A percentile compares a stretch with the other conserved stretches of the same genome.
phyloP scores from a whole-genome alignment of 1,140 invertebrate genomes.

The Macrosteles quadrilineatus region DNA sequence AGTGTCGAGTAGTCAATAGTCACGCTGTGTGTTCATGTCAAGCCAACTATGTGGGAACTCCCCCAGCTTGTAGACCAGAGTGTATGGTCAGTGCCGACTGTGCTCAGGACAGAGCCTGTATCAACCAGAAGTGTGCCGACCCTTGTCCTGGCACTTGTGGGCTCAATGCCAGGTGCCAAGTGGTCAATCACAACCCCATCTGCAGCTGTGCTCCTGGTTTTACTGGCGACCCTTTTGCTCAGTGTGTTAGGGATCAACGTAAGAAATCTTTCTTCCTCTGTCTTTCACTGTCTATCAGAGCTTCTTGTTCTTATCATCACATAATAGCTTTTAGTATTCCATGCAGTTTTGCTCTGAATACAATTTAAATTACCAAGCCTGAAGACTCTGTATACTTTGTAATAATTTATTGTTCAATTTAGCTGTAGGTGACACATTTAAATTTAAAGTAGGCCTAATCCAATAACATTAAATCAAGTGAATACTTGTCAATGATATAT shows the following conservation, averaged over 20 bases:
- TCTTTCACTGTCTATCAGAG: conserved; percentile 4
- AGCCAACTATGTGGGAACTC: conserved; percentile 66
- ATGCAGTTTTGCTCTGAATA: no score
- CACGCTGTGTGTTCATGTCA: conserved; percentile 75
- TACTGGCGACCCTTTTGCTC: conserved; percentile 77
- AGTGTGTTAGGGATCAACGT: conserved; percentile 61
- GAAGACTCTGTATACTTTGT: no score
- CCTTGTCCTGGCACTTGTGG: conserved; percentile 73
- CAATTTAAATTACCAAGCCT: no score
- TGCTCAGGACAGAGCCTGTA: conserved; percentile 63
- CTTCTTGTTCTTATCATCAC: no score
- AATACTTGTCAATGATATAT: no score
- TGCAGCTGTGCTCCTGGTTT: conserved; percentile 69
- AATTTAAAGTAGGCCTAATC: no score
- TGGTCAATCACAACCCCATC: conserved; percentile 70
- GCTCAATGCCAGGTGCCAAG: conserved; percentile 68
- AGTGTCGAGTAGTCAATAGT: conserved; percentile 63
- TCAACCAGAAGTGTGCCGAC: conserved; percentile 68
- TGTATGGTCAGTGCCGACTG: conserved; percentile 74
- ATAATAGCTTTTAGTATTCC: no score
- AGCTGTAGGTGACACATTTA: no score
- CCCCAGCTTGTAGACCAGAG: conserved; percentile 75
- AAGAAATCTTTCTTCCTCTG: conserved; percentile 47
- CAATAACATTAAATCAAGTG: no score
- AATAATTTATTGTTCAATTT: no score